Conservation (phyloP, 2,113 vertebrate species). For the Castor canadensis region DNA sequence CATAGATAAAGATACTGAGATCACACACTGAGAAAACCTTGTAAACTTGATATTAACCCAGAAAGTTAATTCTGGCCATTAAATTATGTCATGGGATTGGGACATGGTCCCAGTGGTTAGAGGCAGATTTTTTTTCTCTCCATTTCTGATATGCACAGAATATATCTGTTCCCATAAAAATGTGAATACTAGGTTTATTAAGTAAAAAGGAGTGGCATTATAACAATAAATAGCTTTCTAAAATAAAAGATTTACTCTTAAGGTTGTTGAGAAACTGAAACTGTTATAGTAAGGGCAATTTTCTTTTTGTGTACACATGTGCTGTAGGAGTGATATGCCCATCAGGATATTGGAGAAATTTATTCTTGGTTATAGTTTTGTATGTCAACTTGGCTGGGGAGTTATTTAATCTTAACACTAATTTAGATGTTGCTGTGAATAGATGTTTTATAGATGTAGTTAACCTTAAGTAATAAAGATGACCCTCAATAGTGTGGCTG, state of each 20-base stretch:
- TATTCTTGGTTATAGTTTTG: background rate
- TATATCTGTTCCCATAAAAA: background rate
- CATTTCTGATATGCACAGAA: background rate
- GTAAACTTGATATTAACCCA: background rate
- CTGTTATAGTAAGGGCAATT: background rate
- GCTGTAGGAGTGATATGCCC: too few species aligned
- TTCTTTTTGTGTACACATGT: fast-evolving
- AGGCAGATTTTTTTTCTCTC: background rate
- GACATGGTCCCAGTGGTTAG: background rate
- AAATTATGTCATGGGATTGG: background rate
- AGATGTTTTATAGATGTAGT: background rate
- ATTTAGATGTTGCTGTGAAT: background rate
- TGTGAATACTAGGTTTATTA: background rate
- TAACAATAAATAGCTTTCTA: background rate
- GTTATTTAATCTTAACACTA: background rate
- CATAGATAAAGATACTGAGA: background rate
- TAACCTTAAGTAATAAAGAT: background rate
- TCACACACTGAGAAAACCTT: background rate
- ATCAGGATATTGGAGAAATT: background rate
- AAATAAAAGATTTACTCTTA: background rate
- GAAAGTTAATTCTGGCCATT: background rate
- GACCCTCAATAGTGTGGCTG: background rate
- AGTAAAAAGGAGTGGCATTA: background rate
- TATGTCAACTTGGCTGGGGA: background rate
- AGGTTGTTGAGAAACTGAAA: background rate